Conservation (phyloP, 2,797 vertebrate species). For the Acanthornis magna region DNA sequence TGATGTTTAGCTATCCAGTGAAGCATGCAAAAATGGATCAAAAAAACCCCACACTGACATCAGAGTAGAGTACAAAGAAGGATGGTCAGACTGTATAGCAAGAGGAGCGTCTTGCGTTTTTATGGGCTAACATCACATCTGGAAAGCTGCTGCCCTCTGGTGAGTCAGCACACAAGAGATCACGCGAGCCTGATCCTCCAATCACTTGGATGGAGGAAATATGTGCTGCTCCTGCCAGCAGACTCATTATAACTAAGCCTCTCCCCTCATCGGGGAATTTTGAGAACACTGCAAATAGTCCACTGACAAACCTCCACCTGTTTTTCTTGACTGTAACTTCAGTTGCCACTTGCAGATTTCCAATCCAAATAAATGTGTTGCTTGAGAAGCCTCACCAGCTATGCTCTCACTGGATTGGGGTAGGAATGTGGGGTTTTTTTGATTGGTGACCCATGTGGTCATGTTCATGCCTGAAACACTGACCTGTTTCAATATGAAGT, state of each 20-base stretch:
- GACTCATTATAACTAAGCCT: background rate
- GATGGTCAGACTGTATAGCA: background rate
- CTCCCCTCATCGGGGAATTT: background rate
- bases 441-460: background rate
- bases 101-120: conserved; percentile 39
- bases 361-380: background rate
- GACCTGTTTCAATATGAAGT: rapidly evolving
- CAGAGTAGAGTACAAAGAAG: background rate
- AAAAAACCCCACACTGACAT: background rate
- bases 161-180: conserved; percentile 71
- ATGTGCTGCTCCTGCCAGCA: background rate
- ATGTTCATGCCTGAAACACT: rapidly evolving
- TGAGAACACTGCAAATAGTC: background rate
- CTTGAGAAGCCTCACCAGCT: background rate
- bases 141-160: conserved; percentile 69
- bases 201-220: conserved; percentile 44
- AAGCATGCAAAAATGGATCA: background rate
- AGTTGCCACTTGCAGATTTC: background rate
- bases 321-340: background rate
- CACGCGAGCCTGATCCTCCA: conserved; percentile 59
- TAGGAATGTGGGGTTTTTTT: background rate
- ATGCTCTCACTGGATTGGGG: background rate
- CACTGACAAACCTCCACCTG: background rate
- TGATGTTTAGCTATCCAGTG: background rate
- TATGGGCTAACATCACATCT: conserved; percentile 67